Conservation (phyloP, 2,888 invertebrate genomes). For the Apamea crenata region DNA sequence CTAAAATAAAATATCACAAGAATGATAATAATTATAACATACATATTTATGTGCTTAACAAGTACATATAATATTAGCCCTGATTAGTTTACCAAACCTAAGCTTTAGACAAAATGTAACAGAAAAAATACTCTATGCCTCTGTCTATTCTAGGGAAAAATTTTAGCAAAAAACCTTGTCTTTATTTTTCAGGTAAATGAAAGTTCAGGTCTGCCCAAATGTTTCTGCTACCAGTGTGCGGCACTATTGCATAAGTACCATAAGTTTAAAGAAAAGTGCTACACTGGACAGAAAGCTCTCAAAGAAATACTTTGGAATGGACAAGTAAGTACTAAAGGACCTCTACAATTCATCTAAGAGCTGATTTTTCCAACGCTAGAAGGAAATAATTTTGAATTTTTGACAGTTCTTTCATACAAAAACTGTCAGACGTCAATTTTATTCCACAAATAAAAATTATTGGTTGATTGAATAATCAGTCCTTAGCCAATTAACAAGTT, state of each 20-base stretch:
- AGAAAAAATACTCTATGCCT: neutral
- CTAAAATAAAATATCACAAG: too few relatives aligned
- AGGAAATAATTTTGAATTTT: too few relatives aligned
- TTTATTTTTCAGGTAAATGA: conserved; percentile 72
- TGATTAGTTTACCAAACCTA: neutral
- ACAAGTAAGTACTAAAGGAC: conserved; percentile 72
- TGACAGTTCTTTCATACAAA: too few relatives aligned
- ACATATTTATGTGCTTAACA: too few relatives aligned
- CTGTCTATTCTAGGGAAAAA: neutral
- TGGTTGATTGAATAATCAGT: too few relatives aligned
- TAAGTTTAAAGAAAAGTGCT: conserved; percentile 84
- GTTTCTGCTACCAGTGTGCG: conserved; percentile 84
- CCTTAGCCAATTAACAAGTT: neutral
- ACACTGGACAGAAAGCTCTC: conserved; percentile 75
- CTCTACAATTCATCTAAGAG: neutral
- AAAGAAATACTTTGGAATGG: conserved; percentile 77
- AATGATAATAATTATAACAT: too few relatives aligned
- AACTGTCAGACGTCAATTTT: too few relatives aligned
- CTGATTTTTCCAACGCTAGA: too few relatives aligned
- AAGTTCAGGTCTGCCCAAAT: conserved; percentile 77
- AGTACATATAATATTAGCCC: neutral
- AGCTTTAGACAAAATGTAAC: neutral
- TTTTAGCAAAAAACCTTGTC: neutral
- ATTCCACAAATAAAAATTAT: too few relatives aligned
- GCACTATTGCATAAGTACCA: conserved; percentile 82